Conservation (phyloP, 2,113 vertebrate species). For the Pardalotus punctatus region DNA sequence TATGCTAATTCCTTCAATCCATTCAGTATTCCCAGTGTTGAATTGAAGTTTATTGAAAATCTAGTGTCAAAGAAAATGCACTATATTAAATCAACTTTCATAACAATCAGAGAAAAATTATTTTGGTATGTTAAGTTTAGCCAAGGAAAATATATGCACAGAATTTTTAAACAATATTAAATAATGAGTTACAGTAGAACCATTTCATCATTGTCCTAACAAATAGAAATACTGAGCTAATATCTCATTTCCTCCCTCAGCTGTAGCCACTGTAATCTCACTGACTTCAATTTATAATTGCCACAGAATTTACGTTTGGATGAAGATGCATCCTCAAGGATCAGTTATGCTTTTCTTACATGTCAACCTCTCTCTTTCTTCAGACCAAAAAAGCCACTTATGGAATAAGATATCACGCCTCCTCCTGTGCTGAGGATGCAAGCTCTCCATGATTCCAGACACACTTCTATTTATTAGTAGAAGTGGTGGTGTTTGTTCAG, state of each 20-base stretch:
- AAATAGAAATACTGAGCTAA: neutral
- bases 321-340: neutral
- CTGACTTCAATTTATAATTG: neutral
- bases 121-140: neutral
- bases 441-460: neutral
- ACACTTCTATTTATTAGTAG: neutral
- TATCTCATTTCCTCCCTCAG: neutral
- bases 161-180: neutral
- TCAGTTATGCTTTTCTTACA: neutral
- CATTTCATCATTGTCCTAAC: neutral
- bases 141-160: neutral
- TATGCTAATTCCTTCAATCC: neutral
- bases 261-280: neutral
- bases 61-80: neutral
- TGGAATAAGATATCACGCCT: neutral
- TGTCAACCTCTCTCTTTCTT: neutral
- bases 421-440: neutral
- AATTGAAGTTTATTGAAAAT: slow-evolving; percentile 19
- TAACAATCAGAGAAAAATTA: neutral
- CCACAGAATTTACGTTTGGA: neutral
- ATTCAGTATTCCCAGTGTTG: neutral
- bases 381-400: neutral
- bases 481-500: neutral
- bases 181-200: neutral
- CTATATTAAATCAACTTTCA: neutral